Base-by-base conservation (phyloP, 2,113 vertebrate species). In the Bostrychus sinensis region DNA sequence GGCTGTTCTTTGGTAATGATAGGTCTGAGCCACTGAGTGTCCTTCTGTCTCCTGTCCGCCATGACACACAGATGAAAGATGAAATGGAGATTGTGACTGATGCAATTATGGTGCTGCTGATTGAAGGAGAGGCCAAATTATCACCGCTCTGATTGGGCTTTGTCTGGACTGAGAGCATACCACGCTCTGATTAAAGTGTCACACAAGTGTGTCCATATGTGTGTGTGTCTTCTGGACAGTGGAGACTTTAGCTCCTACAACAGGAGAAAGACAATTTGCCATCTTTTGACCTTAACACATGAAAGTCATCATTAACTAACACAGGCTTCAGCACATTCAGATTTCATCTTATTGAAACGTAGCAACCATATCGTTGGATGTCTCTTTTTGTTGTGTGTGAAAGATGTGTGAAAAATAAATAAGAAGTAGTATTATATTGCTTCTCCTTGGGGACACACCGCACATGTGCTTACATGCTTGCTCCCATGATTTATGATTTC, bases 71-170 rank as follows among this genome's bases (percentile, higher is more conserved):
- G 89, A 91, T 88, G 86, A 89, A 86, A 90, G 86, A 88, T 91
- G 89, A 89, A 89, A 88, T 87, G 85, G 90, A 91, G 89, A 92
- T 86, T 89, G 87, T 89, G 92, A 89, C 89, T 90, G 91, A 91
- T 92, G 88, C 88, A 89, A 92, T 92, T 92, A 90, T 58, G 74
- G 78, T 75, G 84, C 83, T 72, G 75, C 90, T 93, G 91, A 92
- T 92, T 92, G 89, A 91, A 92, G 91, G 80, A 91, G 88, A 91
- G 91, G 89, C 88, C 89, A 91, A 92, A 92, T 93, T 90, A 91
- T 92, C 91, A 89, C 80, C 73, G 70, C 69, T 81, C 85, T 90
- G 90, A 91, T 92, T 90, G 85, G 85, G 89, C 89, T 91, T 92
- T 92, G 91, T 92, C 86, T 89, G 88, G 83, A 88, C 80, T 63